Evolutionary conservation across 2,797 vertebrate genomes (phyloP), one percentile per base, ranked within the genome.

Genomic region (Meda fulgida): DNA sequence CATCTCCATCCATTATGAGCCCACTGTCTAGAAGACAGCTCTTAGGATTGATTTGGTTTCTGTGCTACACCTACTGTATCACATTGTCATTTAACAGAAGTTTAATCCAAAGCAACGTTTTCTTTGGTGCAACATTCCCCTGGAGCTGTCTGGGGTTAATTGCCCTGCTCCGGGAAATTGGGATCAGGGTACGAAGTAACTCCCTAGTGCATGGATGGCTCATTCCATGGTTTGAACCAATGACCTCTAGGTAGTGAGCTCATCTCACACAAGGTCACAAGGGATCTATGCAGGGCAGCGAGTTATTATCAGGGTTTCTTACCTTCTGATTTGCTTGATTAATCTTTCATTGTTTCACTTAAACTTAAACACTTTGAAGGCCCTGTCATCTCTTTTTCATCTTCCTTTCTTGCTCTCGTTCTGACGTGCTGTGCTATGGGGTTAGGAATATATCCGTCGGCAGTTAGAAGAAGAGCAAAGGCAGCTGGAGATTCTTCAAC

Each of bases 391-490:
- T 83, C 63, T 75, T n/a, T 58, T 26, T 83, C 73, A 43, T 87
- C 85, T 89, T 34, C 78, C 65, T 78, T 65, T 80, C 73, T 80
- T 14, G 4, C 67, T 82, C 40, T 66, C 48, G n/a, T 67, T 77
- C 26, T 75, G 79, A 38, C 67, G 4, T 36, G 55, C 66, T 75
- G 75, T 16, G 21, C 26, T 84, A 38, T 70, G 71, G 79, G 81
- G 85, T 43, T 76, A 99, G 98, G 98, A 99, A 89, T 99, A 98
- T 96, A 99, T 99, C 94, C 98, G 98, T 95, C 97, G 97, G 89
- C 98, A 99, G 96, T 96, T 99, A 97, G 98, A 99, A 92, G 98
- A 99, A 93, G 98, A 99, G 91, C 98, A 99, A 94, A 98, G 98
- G 89, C 98, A 99, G 96, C 96, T 99, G 97, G 98, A 99, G 96